phyloP scores from a whole-genome alignment of 2,797 vertebrate genomes.

The Pseudochaenichthys georgianus region DNA sequence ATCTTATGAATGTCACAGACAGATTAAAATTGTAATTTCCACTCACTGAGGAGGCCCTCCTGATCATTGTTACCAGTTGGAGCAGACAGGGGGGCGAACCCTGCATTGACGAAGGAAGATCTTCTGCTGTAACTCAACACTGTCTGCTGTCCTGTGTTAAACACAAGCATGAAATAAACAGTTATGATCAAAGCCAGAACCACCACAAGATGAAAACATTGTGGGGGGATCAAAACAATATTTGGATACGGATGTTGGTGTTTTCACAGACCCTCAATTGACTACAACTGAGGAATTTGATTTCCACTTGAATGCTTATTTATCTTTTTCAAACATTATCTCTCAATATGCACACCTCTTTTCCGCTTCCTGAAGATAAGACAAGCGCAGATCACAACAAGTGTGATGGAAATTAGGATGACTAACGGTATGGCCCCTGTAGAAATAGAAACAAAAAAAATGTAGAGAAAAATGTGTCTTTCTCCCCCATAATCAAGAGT shows the following conservation, averaged over 20 bases:
- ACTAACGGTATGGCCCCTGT: constrained; percentile 42
- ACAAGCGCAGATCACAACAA: neutral
- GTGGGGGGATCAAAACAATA: neutral
- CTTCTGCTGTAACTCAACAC: neutral
- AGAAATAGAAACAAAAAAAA: constrained; percentile 2
- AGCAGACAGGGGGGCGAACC: constrained; percentile 17
- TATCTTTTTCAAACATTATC: neutral
- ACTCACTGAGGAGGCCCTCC: constrained; percentile 60
- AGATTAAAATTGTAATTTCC: neutral
- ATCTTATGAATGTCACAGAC: neutral
- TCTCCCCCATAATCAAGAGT: neutral
- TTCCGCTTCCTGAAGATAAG: constrained; percentile 29
- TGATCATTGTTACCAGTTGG: neutral
- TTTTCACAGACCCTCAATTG: neutral
- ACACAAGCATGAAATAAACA: neutral
- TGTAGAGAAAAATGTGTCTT: neutral
- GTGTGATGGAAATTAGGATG: rapidly evolving
- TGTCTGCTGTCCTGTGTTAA: constrained; percentile 1
- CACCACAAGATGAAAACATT: neutral
- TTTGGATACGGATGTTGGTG: neutral
- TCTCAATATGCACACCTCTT: constrained; percentile 42
- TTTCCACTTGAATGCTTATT: neutral
- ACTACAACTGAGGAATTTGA: neutral
- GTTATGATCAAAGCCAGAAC: neutral
- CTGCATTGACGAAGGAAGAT: neutral